A percentile compares a stretch with the other conserved stretches of the same genome.
These are phyloP conservation scores for Ochropleura leucogaster DNA, from an alignment of 2,888 invertebrate genomes.

Conservation along the genomic window DNA sequence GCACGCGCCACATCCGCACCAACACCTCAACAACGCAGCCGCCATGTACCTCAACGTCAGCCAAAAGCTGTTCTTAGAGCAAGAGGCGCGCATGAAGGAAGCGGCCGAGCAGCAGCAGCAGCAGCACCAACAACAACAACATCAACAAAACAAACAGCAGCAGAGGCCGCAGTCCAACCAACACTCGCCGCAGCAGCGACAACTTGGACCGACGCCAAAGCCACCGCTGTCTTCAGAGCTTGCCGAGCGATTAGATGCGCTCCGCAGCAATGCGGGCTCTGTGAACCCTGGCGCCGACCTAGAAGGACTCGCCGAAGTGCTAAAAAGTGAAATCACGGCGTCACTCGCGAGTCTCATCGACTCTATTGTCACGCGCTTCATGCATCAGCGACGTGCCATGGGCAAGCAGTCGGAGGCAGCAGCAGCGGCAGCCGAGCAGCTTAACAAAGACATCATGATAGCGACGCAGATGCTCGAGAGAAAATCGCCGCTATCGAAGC, in stretches of 20 bases:
- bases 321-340: conserved; percentile 97
- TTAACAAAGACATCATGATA: conserved; percentile 95
- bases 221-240: conserved; percentile 92
- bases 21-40: conserved; percentile 91
- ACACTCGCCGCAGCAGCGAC: conserved; percentile 90
- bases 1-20: conserved; percentile 90
- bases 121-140: conserved; percentile 81
- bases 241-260: conserved; percentile 94
- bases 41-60: conserved; percentile 95
- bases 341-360: conserved; percentile 96
- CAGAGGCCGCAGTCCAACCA: conserved; percentile 91
- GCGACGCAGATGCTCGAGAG: conserved; percentile 95
- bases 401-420: conserved; percentile 95
- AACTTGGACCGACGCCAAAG: conserved; percentile 85
- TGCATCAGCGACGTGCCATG: conserved; percentile 94
- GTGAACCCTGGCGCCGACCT: conserved; percentile 94
- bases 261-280: conserved; percentile 93
- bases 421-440: conserved; percentile 95
- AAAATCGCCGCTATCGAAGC: conserved; percentile 94
- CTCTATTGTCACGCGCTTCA: conserved; percentile 95
- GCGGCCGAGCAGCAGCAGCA: conserved; percentile 87
- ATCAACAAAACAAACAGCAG: conserved; percentile 89
- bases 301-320: conserved; percentile 96
- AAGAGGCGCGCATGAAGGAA: conserved; percentile 94
- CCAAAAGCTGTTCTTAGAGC: conserved; percentile 94